A percentile compares a stretch with the other conserved stretches of the same genome.
Conservation (phyloP, 2,888 invertebrate species). For the Seira ritae region DNA sequence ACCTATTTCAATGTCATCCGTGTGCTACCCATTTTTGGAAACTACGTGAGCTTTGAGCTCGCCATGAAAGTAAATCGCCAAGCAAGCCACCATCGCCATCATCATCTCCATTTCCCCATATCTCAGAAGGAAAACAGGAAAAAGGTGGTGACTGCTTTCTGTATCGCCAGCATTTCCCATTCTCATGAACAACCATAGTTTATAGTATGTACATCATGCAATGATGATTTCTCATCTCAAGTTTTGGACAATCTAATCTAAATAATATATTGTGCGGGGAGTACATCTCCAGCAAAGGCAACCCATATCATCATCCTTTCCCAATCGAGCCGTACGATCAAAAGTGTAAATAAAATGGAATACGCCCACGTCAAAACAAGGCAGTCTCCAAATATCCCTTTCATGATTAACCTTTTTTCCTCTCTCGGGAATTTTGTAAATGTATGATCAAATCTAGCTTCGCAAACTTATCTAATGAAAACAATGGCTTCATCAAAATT, state of each 20-base stretch:
- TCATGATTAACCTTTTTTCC: not conserved
- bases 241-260: not conserved
- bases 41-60: not conserved
- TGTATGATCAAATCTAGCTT: too few species aligned
- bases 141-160: too few species aligned
- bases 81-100: not conserved
- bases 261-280: not conserved
- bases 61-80: not conserved
- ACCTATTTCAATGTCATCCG: constrained; percentile 50
- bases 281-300: too few species aligned
- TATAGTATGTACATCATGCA: not conserved
- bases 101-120: too few species aligned
- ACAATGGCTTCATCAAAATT: not conserved
- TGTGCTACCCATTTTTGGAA: constrained; percentile 25
- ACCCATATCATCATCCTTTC: too few species aligned
- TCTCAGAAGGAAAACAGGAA: not conserved
- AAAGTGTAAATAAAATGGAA: not conserved
- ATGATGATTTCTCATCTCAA: too few species aligned
- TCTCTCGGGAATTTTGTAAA: not conserved
- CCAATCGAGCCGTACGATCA: not conserved
- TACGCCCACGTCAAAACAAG: not conserved
- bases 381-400: not conserved
- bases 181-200: not conserved
- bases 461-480: not conserved
- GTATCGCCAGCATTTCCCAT: too few species aligned